phyloP scores from a whole-genome alignment of 2,888 invertebrate species.

The Piscicola geometra region DNA sequence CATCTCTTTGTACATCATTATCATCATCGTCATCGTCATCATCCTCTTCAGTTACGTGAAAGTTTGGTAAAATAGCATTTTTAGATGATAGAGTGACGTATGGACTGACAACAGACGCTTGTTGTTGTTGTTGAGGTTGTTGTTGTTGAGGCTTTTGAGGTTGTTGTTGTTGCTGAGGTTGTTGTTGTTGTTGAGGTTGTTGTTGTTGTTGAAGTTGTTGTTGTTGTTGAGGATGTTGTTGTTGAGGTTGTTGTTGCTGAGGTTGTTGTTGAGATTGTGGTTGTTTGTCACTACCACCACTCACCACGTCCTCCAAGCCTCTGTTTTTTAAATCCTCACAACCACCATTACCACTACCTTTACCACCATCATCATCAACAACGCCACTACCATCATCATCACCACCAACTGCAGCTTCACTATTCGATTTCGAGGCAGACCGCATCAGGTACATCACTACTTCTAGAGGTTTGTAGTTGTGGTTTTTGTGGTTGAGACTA shows the following conservation, averaged over 20 bases:
- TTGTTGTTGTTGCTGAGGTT: neutral
- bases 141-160: neutral
- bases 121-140: neutral
- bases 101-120: neutral
- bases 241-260: neutral
- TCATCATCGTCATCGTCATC: neutral
- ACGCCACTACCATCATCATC: too few relatives aligned
- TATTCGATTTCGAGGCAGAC: too few relatives aligned
- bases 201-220: neutral
- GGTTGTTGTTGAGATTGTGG: too few relatives aligned
- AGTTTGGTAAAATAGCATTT: neutral
- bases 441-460: too few relatives aligned
- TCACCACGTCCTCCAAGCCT: too few relatives aligned
- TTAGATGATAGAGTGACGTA: neutral
- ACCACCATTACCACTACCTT: too few relatives aligned
- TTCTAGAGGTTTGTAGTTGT: too few relatives aligned
- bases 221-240: neutral
- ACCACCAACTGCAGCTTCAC: too few relatives aligned
- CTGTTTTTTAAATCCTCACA: too few relatives aligned
- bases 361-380: too few relatives aligned
- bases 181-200: conserved; percentile 3
- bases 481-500: neutral
- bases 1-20: too few relatives aligned
- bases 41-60: neutral
- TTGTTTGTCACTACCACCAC: too few relatives aligned